Base-by-base conservation (phyloP, 2,888 invertebrate genomes). In the Desoria tigrina region DNA sequence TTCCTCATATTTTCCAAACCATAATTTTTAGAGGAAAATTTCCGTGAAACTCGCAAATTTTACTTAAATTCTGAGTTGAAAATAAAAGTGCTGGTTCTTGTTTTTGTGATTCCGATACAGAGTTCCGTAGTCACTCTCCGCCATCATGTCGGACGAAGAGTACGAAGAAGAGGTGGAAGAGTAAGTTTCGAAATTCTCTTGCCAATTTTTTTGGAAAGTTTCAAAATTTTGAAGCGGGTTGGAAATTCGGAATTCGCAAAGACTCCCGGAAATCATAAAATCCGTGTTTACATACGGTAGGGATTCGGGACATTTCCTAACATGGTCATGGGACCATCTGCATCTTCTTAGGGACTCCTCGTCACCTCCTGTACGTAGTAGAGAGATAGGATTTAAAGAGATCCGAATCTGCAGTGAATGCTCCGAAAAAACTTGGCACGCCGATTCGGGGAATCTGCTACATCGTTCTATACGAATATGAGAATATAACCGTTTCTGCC, bases 101-200 rank as follows among this genome's bases (percentile, higher is more conserved):
- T n/a, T n/a, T n/a, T 45, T 45, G 45, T 45, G 32, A 32, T 32
- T 32, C 32, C 32, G 4, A 23, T 14, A 9, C 42, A 57, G 56
- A 57, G 28, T 57, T 62, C 62, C 67, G 14, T 68, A 62, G 62
- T 60, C 45, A 39, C 7, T 61, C 51, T 32, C 59, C 60, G 60
- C 61, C 63, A 69, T n/a, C 65, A 69, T 69, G 69, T 69, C 69
- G 59, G 69, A 69, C 69, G 69, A 69, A 66, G 69, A 69, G 60
- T 69, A 66, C 45, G 65, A 65, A 65, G 65, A 59, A 49, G 59
- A 59, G 50, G 65, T 62, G 63, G 65, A 59, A 27, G 59, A 59
- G 50, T 49, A 49, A 59, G 59, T 49, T 27, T 23, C 11, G n/a
- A n/a, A n/a, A n/a, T n/a, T n/a, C n/a, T n/a, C 6, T 32, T 32